These are phyloP conservation scores for Tyto alba DNA, from an alignment of 2,113 vertebrate genomes.

Conservation along the genomic window DNA sequence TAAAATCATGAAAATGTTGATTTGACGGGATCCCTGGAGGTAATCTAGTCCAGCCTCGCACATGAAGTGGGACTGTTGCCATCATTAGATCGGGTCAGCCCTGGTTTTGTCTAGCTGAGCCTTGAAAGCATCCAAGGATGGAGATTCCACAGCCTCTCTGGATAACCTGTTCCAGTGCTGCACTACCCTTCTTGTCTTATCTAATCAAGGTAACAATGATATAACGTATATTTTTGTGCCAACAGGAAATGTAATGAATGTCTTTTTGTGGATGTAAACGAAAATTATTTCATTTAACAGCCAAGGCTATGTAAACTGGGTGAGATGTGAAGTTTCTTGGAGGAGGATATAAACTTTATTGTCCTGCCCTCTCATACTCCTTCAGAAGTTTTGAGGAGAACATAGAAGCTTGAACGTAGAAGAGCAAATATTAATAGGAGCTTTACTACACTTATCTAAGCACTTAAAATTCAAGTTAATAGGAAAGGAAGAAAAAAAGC, in stretches of 20 bases:
- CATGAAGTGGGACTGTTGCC: neutral
- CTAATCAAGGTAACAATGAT: neutral
- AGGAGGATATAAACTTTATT: neutral
- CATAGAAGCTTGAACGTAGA: neutral
- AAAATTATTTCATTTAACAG: neutral
- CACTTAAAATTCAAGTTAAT: neutral
- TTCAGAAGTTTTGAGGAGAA: neutral
- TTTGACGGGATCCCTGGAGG: neutral
- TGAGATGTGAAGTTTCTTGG: neutral
- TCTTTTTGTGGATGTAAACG: neutral
- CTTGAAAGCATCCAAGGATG: neutral
- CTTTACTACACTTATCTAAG: neutral
- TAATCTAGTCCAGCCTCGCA: rapidly evolving
- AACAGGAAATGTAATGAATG: neutral
- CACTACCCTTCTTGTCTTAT: neutral
- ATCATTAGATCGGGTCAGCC: neutral
- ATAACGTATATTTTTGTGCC: neutral
- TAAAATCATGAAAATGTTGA: neutral
- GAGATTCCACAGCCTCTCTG: neutral
- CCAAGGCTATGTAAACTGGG: neutral
- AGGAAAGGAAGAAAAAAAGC: neutral
- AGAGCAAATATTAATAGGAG: neutral
- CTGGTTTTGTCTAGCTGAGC: neutral
- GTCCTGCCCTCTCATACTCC: neutral
- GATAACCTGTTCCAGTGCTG: neutral